Evolutionary conservation across 2,888 invertebrate species (phyloP).

Genomic region (Morpho deidamia): DNA sequence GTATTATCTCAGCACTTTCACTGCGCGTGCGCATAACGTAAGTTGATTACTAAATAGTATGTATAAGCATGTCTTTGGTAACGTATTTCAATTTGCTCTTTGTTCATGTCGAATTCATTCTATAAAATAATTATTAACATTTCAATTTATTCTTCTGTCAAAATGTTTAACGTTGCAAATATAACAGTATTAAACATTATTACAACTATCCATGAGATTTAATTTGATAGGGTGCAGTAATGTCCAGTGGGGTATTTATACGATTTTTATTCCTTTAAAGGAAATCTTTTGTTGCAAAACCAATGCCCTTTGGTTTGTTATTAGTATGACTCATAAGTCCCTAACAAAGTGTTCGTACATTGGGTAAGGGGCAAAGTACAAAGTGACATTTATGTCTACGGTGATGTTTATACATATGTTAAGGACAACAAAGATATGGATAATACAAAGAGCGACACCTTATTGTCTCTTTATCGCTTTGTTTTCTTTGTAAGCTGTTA

Average conservation of each 20-base stretch:
- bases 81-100: conserved; percentile 3
- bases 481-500: conserved; percentile 27
- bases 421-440: conserved; percentile 21
- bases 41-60: conserved; percentile 28
- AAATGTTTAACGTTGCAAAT: too few species aligned
- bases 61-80: conserved; percentile 4
- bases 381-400: conserved; percentile 1
- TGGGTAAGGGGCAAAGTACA: conserved; percentile 25
- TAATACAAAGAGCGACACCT: conserved; percentile 24
- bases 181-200: too few species aligned
- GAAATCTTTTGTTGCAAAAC: conserved; percentile 10
- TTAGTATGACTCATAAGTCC: conserved; percentile 28
- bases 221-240: too few species aligned
- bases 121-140: too few species aligned
- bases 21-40: conserved; percentile 33
- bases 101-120: neutral
- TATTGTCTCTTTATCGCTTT: conserved; percentile 31
- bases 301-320: conserved; percentile 22
- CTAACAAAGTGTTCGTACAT: conserved; percentile 28
- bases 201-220: too few species aligned
- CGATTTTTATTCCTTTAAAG: conserved; percentile 1
- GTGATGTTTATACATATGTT: conserved; percentile 1
- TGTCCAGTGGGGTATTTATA: neutral
- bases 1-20: conserved; percentile 36
- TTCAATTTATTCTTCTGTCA: too few species aligned